Evolutionary conservation across 2,113 vertebrate species (phyloP), one percentile per base, ranked within the genome.

Genomic region (Cynopterus brachyotis): DNA sequence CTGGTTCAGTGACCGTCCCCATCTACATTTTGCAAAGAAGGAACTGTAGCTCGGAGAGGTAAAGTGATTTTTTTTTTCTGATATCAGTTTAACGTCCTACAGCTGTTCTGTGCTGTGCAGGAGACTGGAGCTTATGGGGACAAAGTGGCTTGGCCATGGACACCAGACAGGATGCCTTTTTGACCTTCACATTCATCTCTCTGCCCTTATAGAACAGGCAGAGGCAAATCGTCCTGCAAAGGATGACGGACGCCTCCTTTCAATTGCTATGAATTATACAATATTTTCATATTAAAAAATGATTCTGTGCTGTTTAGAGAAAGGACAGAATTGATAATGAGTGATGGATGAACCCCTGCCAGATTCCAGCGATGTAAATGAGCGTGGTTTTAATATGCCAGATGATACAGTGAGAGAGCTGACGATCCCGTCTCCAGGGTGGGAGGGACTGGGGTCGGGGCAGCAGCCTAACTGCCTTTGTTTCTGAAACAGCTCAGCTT

Each of bases 211-310:
- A 47, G 55, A 72, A 17, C 22, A 84, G 55, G 22, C 62, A 90
- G 62, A 92, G 47, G 53, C 32, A 81, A 76, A 84, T 64, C 24
- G 17, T 60, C 70, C 70, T 84, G n/a, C 53, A 45, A 66, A 95
- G 42, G 35, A 28, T 20, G 64, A 59, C 9, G 30, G 59, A 45
- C 9, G n/a, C 19, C 6, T 70, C 45, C 16, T 84, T 73, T 28
- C 75, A 53, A 3, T 35, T 64, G 57, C 73, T 37, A 66, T 95
- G 59, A 89, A 84, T 96, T 83, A 80, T 37, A 67, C 9, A 92
- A 79, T 37, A 62, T 75, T 94, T 92, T 85, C 24, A 35, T 69
- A 47, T 87, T 90, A 85, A 85, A 85, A 91, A 88, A 93, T 70
- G 64, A 53, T 60, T 69, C 66, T 80, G 19, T 20, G 62, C 42